Base-by-base conservation (phyloP, 2,888 invertebrate species). In the Eilema griseolum region DNA sequence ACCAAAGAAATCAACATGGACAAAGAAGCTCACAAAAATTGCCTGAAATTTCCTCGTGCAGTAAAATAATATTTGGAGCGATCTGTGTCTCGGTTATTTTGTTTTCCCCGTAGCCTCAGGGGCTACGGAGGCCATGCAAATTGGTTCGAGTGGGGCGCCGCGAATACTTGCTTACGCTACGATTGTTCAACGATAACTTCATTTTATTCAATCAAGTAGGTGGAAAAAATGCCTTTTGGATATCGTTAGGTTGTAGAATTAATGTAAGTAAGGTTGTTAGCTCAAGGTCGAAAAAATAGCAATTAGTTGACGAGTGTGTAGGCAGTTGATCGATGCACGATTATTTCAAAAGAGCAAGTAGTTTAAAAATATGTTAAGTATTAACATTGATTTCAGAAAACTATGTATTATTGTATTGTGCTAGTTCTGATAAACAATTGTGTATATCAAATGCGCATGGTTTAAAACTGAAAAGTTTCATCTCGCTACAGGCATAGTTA, bases 101-200 rank as follows among this genome's bases (percentile, higher is more conserved):
- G 62, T 67, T 71, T 73, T 69, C 61, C 67, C 61, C 56, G 31
- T 63, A 67, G 82, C 82, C 75, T 66, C 46, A 37, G 68, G 79
- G 74, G 64, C 57, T 61, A 72, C 77, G 74, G 75, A 72, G 28
- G 75, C 74, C 75, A 80, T 82, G 82, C 77, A 83, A 82, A 83
- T 82, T 81, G 80, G 64, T 66, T 69, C 33, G 68, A 73, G 66
- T 66, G 69, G 68, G 71, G 66, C 33, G 61, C 66, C 33, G 65
- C 66, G 69, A 70, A 70, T 81, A 69, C 79, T 82, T 72, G 62
- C 72, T 83, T 77, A 77, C 83, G 83, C 67, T 78, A 74, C 78
- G 69, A 77, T 81, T 83, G 70, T 73, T 75, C 69, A 66, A 71
- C 73, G 71, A 77, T 76, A 79, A 79, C 70, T 72, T 73, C 69